Percentiles rank a stretch among this genome's conserved stretches.
phyloP scores from a whole-genome alignment of 2,888 invertebrate species.

The Nephrocerus scutellatus region DNA sequence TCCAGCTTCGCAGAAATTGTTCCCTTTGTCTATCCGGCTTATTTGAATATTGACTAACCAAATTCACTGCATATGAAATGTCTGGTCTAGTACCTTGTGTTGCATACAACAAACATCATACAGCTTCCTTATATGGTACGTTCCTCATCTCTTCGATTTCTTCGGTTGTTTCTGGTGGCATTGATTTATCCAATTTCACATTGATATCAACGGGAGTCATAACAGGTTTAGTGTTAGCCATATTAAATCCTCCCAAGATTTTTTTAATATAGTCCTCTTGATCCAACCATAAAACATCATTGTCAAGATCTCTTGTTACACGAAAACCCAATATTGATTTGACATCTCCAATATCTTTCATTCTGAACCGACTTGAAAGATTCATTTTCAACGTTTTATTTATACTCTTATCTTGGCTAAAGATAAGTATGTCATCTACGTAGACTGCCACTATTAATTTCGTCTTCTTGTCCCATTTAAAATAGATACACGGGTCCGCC shows the following conservation, averaged over 20 bases:
- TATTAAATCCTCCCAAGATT: slow-evolving; percentile 5
- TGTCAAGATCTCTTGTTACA: slow-evolving; percentile 1
- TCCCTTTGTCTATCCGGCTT: too few relatives aligned
- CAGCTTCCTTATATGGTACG: slow-evolving; percentile 3
- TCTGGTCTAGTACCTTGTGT: too few relatives aligned
- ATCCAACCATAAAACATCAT: not conserved
- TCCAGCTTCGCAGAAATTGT: too few relatives aligned
- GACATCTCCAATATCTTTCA: slow-evolving; percentile 11
- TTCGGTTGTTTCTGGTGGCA: slow-evolving; percentile 9
- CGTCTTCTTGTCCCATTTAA: too few relatives aligned
- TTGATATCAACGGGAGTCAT: slow-evolving; percentile 13
- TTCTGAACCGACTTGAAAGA: slow-evolving; percentile 6
- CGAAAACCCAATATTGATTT: slow-evolving; percentile 9
- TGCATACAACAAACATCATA: slow-evolving; percentile 3
- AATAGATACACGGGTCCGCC: slow-evolving; percentile 15
- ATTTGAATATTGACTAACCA: too few relatives aligned
- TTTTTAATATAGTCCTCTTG: slow-evolving; percentile 10
- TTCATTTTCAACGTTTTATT: slow-evolving; percentile 6
- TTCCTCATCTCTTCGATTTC: slow-evolving; percentile 2
- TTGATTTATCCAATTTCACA: slow-evolving; percentile 12
- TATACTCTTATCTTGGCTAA: slow-evolving; percentile 8
- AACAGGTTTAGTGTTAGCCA: slow-evolving; percentile 11
- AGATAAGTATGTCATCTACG: slow-evolving; percentile 12
- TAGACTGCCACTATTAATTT: slow-evolving; percentile 10
- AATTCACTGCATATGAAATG: too few relatives aligned